A percentile compares a stretch with the other conserved stretches of the same genome.
These are phyloP conservation scores for Crambe crambe DNA, from an alignment of 37 sponge, comb jelly and placozoan species.

Conservation along the genomic window DNA sequence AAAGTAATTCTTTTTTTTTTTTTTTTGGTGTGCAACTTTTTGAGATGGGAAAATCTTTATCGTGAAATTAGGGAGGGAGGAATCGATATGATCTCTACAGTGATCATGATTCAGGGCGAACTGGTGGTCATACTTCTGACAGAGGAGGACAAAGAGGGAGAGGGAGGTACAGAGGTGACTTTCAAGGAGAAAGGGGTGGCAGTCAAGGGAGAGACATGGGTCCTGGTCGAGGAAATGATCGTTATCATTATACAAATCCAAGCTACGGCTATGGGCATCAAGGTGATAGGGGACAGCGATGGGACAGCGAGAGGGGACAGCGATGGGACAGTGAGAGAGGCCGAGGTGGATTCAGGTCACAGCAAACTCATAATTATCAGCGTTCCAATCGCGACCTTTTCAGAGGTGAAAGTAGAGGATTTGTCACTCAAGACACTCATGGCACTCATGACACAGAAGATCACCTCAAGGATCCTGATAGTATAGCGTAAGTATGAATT, in stretches of 20 bases:
- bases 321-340: not conserved
- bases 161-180: not conserved
- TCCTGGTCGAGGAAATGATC: not conserved
- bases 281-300: not conserved
- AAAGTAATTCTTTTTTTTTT: too few species aligned
- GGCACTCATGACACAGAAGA: not conserved
- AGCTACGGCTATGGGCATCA: not conserved
- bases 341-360: not conserved
- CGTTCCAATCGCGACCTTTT: not conserved
- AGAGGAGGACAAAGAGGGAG: not conserved
- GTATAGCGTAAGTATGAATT: slow-evolving; percentile 10
- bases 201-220: too few species aligned
- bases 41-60: too few species aligned
- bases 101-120: not conserved
- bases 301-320: not conserved
- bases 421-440: too few species aligned
- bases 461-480: not conserved
- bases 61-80: not conserved
- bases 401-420: not conserved
- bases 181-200: not conserved
- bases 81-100: slow-evolving; percentile 19
- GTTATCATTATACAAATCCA: not conserved
- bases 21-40: too few species aligned
- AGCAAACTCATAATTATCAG: not conserved
- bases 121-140: not conserved